A percentile compares a stretch with the other conserved stretches of the same genome.
These are phyloP conservation scores for Xylota sylvarum DNA, from an alignment of 2,888 invertebrate genomes.

Conservation along the genomic window DNA sequence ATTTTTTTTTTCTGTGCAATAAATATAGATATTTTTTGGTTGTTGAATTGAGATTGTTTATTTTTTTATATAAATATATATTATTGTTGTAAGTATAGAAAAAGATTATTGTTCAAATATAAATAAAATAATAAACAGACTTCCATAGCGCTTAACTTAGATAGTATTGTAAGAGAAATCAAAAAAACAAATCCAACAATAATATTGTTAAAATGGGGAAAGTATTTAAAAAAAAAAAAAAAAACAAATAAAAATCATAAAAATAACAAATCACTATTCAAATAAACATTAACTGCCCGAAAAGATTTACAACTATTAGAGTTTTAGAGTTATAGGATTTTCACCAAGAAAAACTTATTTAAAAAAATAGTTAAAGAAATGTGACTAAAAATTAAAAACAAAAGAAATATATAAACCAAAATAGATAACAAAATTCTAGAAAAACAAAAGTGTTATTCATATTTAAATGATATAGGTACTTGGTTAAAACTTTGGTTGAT, in stretches of 20 bases:
- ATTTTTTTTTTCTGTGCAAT: constrained; percentile 56
- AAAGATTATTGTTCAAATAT: constrained; percentile 52
- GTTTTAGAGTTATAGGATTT: constrained; percentile 74
- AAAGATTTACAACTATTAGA: constrained; percentile 76
- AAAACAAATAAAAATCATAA: constrained; percentile 44
- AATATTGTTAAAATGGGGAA: constrained; percentile 56
- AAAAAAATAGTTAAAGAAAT: constrained; percentile 29
- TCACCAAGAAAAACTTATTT: constrained; percentile 59
- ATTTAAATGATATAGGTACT: neutral
- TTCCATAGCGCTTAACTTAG: constrained; percentile 74
- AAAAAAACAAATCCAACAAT: constrained; percentile 56
- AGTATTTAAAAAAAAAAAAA: constrained; percentile 36
- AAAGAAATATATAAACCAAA: constrained; percentile 25
- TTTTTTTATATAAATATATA: constrained; percentile 65
- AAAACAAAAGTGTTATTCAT: constrained; percentile 1
- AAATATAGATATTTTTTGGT: constrained; percentile 40
- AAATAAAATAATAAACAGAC: constrained; percentile 74
- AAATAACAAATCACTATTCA: constrained; percentile 71
- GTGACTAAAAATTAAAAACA: constrained; percentile 37
- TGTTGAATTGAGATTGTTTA: constrained; percentile 67
- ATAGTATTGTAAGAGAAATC: constrained; percentile 48
- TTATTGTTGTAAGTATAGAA: constrained; percentile 53
- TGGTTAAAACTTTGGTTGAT: constrained; percentile 5
- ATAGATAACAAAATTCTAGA: constrained; percentile 34
- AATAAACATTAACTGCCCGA: constrained; percentile 76